phyloP scores from a whole-genome alignment of 2,113 vertebrate genomes.

The Oxygymnocypris stewartii region DNA sequence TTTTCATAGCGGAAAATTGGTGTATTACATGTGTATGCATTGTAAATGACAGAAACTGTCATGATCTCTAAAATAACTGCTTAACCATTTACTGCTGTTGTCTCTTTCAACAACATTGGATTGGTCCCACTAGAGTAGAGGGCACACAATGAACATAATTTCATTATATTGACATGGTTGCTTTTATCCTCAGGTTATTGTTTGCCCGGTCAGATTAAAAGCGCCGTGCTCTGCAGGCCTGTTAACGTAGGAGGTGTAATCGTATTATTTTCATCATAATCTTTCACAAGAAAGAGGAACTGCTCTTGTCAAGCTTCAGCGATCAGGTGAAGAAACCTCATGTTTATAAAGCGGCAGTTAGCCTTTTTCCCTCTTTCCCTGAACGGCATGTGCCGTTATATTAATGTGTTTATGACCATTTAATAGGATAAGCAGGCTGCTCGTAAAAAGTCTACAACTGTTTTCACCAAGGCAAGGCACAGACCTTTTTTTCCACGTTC shows the following conservation, averaged over 20 bases:
- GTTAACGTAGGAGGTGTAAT: constrained; percentile 63
- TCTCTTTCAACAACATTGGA: constrained; percentile 2
- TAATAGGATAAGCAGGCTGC: constrained; percentile 77
- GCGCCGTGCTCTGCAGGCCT: constrained; percentile 54
- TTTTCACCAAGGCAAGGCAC: constrained; percentile 59
- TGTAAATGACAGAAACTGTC: not conserved
- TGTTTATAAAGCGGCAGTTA: constrained; percentile 37
- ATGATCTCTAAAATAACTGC: not conserved
- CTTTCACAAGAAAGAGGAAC: constrained; percentile 47
- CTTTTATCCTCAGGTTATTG: constrained; percentile 25
- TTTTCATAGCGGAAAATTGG: not conserved
- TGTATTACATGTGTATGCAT: not conserved
- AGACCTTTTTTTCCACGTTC: constrained; percentile 62
- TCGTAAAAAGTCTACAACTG: constrained; percentile 71
- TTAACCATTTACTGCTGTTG: not conserved
- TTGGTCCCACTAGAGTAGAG: not conserved
- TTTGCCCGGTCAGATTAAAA: constrained; percentile 55
- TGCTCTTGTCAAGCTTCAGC: constrained; percentile 55
- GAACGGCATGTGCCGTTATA: constrained; percentile 50
- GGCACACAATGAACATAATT: constrained; percentile 6
- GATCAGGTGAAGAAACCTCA: constrained; percentile 54
- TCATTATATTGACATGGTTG: not conserved
- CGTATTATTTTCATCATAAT: constrained; percentile 57
- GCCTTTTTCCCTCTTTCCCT: constrained; percentile 44
- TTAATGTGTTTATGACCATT: constrained; percentile 75